Percentiles rank a stretch among this genome's conserved stretches.
Evolutionary conservation across 2,888 invertebrate genomes (phyloP).

Genomic region (Ochropleura plecta): DNA sequence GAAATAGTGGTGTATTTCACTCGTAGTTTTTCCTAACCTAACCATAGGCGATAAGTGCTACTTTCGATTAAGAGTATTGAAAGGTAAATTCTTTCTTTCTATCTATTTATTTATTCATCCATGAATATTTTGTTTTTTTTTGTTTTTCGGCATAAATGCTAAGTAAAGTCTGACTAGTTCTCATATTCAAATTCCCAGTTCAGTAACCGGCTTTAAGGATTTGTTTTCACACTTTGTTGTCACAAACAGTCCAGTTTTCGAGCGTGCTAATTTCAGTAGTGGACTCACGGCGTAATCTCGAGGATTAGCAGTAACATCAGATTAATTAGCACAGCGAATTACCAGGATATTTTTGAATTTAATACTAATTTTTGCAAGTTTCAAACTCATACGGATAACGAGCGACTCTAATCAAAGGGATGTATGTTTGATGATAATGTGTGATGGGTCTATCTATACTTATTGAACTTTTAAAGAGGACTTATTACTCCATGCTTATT

Average conservation of each 20-base stretch:
- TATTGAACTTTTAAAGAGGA: background rate
- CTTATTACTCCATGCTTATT: background rate
- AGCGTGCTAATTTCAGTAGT: constrained; percentile 1
- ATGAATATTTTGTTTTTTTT: background rate
- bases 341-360: background rate
- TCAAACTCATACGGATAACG: background rate
- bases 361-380: background rate
- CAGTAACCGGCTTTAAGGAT: background rate
- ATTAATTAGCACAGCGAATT: background rate
- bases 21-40: too few species aligned
- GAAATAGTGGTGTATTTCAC: too few species aligned
- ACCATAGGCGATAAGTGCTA: too few species aligned
- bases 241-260: background rate
- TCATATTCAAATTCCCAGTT: background rate
- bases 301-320: background rate
- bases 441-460: too few species aligned
- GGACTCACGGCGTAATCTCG: background rate
- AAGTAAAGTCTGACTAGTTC: background rate
- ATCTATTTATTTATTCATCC: background rate
- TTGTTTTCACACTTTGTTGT: background rate
- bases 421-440: background rate
- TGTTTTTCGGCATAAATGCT: background rate
- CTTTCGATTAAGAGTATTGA: background rate
- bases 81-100: background rate
- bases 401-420: background rate